phyloP scores from a whole-genome alignment of 2,888 invertebrate species.

The Cephonodes hylas region DNA sequence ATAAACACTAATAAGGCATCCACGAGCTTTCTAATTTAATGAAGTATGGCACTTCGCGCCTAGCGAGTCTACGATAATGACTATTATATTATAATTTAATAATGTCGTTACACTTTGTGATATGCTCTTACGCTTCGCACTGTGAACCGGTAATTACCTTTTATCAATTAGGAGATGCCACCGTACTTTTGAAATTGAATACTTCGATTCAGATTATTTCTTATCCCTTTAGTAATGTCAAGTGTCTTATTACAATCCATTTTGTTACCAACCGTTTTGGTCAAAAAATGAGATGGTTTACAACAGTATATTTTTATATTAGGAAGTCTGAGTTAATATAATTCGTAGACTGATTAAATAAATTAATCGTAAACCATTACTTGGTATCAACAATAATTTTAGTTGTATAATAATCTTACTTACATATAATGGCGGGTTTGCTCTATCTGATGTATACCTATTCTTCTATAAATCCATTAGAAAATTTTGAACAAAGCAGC shows the following conservation, averaged over 20 bases:
- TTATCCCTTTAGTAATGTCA: not conserved
- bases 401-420: no score
- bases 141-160: not conserved
- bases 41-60: slow-evolving; percentile 38
- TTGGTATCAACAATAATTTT: no score
- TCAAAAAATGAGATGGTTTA: no score
- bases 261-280: not conserved
- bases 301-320: no score
- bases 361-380: no score
- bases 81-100: slow-evolving; percentile 7
- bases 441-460: no score
- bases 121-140: not conserved
- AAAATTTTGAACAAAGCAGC: not conserved
- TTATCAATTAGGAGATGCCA: not conserved
- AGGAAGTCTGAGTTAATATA: no score
- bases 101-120: not conserved
- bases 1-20: slow-evolving; percentile 55
- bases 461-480: no score
- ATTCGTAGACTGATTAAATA: no score
- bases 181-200: not conserved
- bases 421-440: no score
- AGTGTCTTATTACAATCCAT: not conserved
- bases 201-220: not conserved
- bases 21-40: slow-evolving; percentile 49
- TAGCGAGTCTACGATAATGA: slow-evolving; percentile 20